Evolutionary conservation across 2,113 vertebrate species (phyloP).

Genomic region (Kryptolebias marmoratus): DNA sequence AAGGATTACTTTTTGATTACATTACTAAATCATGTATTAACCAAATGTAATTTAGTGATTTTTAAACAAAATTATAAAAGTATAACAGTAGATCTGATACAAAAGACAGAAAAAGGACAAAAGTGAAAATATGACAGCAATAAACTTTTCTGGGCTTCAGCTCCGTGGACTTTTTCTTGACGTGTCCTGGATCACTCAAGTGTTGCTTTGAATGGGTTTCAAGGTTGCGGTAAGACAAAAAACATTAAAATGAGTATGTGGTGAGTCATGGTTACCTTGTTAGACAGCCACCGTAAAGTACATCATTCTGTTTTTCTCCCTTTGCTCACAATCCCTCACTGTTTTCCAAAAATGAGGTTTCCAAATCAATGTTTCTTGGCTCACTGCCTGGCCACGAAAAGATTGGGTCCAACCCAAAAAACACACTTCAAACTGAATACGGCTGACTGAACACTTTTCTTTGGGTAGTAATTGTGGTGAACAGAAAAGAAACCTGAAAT

Average conservation of each 20-base stretch:
- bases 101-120: not conserved
- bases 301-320: constrained; percentile 63
- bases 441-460: constrained; percentile 50
- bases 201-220: constrained; percentile 30
- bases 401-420: constrained; percentile 47
- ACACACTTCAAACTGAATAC: constrained; percentile 40
- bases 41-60: not conserved
- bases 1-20: not conserved
- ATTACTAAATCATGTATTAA: not conserved
- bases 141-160: not conserved
- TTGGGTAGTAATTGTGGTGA: constrained; percentile 51
- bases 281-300: constrained; percentile 24
- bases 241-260: constrained; percentile 28
- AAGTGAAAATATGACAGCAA: not conserved
- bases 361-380: constrained; percentile 38
- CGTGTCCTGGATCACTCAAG: constrained; percentile 13
- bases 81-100: not conserved
- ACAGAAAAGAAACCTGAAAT: constrained; percentile 51
- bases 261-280: constrained; percentile 48
- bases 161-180: not conserved
- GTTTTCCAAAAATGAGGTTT: constrained; percentile 51
- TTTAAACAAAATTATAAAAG: not conserved
- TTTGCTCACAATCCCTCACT: constrained; percentile 39
- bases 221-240: constrained; percentile 42
- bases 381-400: constrained; percentile 48